Percentiles rank a stretch among this genome's conserved stretches.
Conservation (phyloP, 2,888 invertebrate genomes). For the Chrysomela aeneicollis region DNA sequence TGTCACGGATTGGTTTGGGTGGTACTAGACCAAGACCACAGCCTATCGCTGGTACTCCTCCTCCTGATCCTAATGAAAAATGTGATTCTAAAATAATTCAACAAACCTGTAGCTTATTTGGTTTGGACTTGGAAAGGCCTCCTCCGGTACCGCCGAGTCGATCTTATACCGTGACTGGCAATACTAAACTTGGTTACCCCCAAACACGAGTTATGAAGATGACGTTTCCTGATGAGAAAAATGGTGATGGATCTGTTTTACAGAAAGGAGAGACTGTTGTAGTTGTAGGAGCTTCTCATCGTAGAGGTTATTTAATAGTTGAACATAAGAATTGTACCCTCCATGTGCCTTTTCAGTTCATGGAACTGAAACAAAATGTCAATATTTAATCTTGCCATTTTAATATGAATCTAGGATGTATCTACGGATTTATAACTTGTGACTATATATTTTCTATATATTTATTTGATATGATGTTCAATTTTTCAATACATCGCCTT, state of each 20-base stretch:
- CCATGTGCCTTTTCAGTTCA: slow-evolving; percentile 84
- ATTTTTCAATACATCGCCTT: no score
- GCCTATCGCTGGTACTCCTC: slow-evolving; percentile 88
- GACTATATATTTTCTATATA: no score
- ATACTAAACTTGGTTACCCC: slow-evolving; percentile 91
- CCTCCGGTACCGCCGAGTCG: slow-evolving; percentile 92
- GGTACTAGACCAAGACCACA: slow-evolving; percentile 80
- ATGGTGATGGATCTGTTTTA: slow-evolving; percentile 68
- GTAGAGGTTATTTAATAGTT: slow-evolving; percentile 87
- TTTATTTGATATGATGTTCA: no score
- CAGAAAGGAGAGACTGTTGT: slow-evolving; percentile 87
- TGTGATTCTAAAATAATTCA: slow-evolving; percentile 90
- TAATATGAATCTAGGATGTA: background rate
- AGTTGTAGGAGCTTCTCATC: slow-evolving; percentile 86
- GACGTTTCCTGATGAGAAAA: slow-evolving; percentile 74
- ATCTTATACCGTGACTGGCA: slow-evolving; percentile 88
- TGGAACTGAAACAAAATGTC: slow-evolving; percentile 72
- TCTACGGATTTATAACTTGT: no score
- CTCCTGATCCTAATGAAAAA: slow-evolving; percentile 84
- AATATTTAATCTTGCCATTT: slow-evolving; percentile 55
- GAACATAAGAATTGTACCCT: slow-evolving; percentile 76
- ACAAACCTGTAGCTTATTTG: slow-evolving; percentile 89
- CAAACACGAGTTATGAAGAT: slow-evolving; percentile 91
- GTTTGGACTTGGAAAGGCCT: slow-evolving; percentile 88
- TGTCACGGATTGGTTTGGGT: slow-evolving; percentile 52